These are phyloP conservation scores for Lumbricus terrestris DNA, from an alignment of 2,888 invertebrate genomes.

Conservation along the genomic window DNA sequence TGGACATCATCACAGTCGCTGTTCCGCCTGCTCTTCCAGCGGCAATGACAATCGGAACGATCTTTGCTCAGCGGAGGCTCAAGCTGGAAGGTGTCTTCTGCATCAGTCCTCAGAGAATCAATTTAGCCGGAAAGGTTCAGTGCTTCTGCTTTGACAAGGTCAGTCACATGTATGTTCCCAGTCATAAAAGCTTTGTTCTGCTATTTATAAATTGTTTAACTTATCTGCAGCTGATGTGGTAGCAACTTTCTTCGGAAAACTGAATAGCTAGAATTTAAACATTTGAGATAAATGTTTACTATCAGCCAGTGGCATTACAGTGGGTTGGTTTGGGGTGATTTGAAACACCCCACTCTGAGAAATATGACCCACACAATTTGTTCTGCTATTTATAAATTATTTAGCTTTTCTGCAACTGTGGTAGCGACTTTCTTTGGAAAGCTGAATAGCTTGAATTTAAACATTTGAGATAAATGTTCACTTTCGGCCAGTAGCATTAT, in stretches of 20 bases:
- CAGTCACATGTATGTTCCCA: too few species aligned
- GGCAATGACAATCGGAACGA: conserved; percentile 91
- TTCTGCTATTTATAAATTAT: background rate
- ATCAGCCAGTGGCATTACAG: too few species aligned
- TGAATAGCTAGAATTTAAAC: background rate
- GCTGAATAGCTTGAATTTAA: background rate
- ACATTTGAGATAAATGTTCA: too few species aligned
- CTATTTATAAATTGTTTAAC: background rate
- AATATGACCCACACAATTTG: too few species aligned
- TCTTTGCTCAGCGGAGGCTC: conserved; percentile 83
- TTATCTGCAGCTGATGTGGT: background rate
- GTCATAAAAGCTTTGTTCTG: too few species aligned
- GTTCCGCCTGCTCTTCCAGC: conserved; percentile 93
- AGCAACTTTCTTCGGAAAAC: background rate
- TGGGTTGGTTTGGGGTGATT: too few species aligned
- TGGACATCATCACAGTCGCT: conserved; percentile 91
- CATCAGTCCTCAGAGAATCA: conserved; percentile 88
- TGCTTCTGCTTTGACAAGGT: conserved; percentile 86
- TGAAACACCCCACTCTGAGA: too few species aligned
- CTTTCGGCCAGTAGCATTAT: too few species aligned
- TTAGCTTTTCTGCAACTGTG: background rate
- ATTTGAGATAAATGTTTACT: too few species aligned
- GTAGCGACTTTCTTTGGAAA: background rate
- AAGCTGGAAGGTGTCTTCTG: conserved; percentile 79
- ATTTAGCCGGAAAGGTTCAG: conserved; percentile 72